These are phyloP conservation scores for Anoura caudifer DNA, from an alignment of 2,113 vertebrate species.

Conservation along the genomic window DNA sequence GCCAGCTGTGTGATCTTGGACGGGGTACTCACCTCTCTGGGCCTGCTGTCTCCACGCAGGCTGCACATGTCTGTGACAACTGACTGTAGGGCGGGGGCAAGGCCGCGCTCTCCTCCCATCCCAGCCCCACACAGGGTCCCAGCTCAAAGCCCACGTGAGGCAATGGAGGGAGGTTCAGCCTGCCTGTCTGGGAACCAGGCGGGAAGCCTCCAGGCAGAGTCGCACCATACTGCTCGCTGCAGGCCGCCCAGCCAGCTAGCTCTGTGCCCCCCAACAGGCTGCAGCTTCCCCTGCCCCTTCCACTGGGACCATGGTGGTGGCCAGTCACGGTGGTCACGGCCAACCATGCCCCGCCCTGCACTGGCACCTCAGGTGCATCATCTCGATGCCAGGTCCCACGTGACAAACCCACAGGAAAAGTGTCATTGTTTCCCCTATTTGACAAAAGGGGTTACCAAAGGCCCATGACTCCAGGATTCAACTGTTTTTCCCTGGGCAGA, in stretches of 20 bases:
- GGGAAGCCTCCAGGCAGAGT: neutral
- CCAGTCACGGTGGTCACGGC: accelerated
- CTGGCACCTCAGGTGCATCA: accelerated
- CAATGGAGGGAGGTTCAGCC: neutral
- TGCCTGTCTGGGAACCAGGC: neutral
- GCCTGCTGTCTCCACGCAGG: neutral
- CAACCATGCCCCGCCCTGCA: neutral
- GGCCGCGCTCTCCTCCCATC: neutral
- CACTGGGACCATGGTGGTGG: accelerated
- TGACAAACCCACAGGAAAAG: neutral
- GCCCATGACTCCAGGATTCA: neutral
- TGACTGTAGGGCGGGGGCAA: accelerated
- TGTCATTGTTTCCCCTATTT: neutral
- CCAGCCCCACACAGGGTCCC: neutral
- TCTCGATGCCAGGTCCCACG: neutral
- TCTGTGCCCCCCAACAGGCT: neutral
- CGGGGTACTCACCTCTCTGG: neutral
- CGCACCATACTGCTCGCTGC: accelerated
- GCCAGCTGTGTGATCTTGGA: neutral
- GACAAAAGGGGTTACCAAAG: neutral
- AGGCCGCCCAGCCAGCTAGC: neutral
- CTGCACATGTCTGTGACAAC: neutral
- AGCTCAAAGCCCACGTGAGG: accelerated
- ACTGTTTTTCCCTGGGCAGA: too few relatives aligned
- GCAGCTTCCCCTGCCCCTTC: neutral